A percentile compares a stretch with the other conserved stretches of the same genome.
These are phyloP conservation scores for Physeter macrocephalus DNA, from an alignment of 2,113 vertebrate species.

Conservation along the genomic window DNA sequence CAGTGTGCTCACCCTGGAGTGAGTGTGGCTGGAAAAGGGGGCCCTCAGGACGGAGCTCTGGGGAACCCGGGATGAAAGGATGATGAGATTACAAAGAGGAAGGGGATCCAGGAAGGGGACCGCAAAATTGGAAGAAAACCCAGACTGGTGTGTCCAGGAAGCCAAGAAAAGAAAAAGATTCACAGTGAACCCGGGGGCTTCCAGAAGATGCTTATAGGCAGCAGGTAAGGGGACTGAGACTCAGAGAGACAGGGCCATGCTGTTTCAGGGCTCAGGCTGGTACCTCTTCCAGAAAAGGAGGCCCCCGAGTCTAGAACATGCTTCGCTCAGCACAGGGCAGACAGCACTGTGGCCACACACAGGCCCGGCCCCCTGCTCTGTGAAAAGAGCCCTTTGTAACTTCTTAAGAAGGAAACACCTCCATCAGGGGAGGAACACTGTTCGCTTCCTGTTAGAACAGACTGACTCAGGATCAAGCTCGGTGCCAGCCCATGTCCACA, in stretches of 20 bases:
- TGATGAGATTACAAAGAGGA: neutral
- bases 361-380: neutral
- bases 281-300: neutral
- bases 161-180: neutral
- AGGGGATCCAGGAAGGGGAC: neutral
- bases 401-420: conserved; percentile 45
- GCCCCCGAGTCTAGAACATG: neutral
- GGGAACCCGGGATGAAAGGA: rapidly evolving
- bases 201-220: neutral
- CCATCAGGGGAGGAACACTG: neutral
- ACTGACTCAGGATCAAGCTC: neutral
- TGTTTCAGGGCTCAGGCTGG: too few relatives aligned
- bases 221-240: neutral
- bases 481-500: neutral
- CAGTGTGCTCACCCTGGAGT: rapidly evolving
- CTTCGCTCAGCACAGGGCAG: neutral
- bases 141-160: neutral
- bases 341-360: neutral
- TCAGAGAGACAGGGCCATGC: neutral
- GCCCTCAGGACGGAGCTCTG: neutral
- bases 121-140: neutral
- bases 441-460: conserved; percentile 40
- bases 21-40: neutral
- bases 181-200: neutral
- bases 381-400: conserved; percentile 60